These are phyloP conservation scores for Callinectes sapidus DNA, from an alignment of 2,888 invertebrate genomes.

Conservation along the genomic window DNA sequence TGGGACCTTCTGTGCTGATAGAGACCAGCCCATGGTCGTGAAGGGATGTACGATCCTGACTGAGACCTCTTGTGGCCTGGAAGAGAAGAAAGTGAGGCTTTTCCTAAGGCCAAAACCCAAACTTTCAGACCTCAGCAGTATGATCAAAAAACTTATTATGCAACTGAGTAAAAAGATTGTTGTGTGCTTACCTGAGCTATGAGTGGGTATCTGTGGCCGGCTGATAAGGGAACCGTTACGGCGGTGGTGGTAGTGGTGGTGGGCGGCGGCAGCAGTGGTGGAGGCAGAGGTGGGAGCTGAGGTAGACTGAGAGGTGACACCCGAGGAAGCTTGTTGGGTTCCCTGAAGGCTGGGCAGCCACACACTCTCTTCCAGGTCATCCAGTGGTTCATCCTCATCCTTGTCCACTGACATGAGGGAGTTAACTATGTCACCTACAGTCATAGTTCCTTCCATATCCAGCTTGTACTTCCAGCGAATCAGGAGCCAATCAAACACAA, in stretches of 20 bases:
- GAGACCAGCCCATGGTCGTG: conserved; percentile 66
- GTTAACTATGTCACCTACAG: conserved; percentile 81
- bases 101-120: too few relatives aligned
- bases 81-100: background rate
- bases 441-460: conserved; percentile 79
- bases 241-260: conserved; percentile 56
- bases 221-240: conserved; percentile 63
- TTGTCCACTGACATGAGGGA: conserved; percentile 74
- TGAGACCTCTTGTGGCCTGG: conserved; percentile 71
- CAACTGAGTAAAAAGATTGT: background rate
- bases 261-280: conserved; percentile 24
- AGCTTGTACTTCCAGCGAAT: conserved; percentile 83
- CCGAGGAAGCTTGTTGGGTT: conserved; percentile 51
- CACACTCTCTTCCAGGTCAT: conserved; percentile 67
- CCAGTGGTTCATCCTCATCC: conserved; percentile 58
- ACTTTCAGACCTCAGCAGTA: too few relatives aligned
- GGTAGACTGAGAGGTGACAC: conserved; percentile 41
- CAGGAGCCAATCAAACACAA: conserved; percentile 92
- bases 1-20: conserved; percentile 70
- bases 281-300: conserved; percentile 40
- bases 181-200: conserved; percentile 54
- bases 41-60: conserved; percentile 67
- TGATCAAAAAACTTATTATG: background rate
- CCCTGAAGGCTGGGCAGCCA: conserved; percentile 70
- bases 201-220: conserved; percentile 53